Conservation (phyloP, 2,797 vertebrate species). For the Pipistrellus pygmaeus region DNA sequence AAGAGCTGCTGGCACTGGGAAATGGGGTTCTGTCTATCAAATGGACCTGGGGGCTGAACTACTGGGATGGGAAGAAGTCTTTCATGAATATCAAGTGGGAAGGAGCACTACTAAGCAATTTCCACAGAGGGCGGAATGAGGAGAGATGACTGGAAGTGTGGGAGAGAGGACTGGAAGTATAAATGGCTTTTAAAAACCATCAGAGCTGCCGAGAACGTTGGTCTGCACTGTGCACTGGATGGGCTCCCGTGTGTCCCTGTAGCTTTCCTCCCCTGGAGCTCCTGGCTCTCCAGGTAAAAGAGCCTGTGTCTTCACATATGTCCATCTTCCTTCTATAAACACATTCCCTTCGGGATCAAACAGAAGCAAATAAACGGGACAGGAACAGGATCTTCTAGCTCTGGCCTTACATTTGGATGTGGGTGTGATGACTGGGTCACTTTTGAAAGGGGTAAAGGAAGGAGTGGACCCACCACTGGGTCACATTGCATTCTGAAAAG, state of each 20-base stretch:
- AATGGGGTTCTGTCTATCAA: background rate
- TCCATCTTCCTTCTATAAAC: background rate
- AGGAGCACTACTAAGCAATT: background rate
- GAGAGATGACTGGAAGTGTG: background rate
- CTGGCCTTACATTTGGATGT: background rate
- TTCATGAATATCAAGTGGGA: background rate
- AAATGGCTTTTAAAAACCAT: background rate
- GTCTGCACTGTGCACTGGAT: fast-evolving
- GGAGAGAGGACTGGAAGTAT: background rate
- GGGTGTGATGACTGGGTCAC: background rate
- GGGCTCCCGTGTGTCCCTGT: background rate
- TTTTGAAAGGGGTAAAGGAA: too few species aligned
- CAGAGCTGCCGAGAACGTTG: background rate
- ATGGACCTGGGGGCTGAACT: background rate
- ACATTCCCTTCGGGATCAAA: background rate
- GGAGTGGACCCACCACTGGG: too few species aligned
- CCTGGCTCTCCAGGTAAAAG: background rate
- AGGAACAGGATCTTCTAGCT: background rate
- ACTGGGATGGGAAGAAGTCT: background rate
- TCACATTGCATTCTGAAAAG: background rate
- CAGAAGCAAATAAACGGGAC: background rate
- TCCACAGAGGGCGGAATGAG: background rate
- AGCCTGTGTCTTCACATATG: background rate
- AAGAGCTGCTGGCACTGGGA: background rate
- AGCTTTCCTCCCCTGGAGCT: background rate